Conservation (phyloP, 1,140 invertebrate species). For the Anthonomus grandis region DNA sequence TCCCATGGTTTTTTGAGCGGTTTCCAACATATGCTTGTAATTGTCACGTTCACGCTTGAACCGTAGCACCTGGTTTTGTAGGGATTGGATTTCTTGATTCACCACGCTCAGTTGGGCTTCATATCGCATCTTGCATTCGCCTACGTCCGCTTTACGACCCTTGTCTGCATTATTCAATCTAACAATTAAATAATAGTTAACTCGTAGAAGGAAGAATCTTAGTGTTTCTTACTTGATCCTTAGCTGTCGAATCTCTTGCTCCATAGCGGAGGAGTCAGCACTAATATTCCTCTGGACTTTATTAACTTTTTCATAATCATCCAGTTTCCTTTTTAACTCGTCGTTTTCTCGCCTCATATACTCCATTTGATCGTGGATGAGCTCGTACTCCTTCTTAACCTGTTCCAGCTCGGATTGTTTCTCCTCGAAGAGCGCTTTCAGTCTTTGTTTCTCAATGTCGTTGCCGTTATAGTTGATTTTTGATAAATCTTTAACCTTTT, state of each 20-base stretch:
- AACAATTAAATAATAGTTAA: conserved; percentile 25
- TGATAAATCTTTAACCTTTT: conserved; percentile 64
- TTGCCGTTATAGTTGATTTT: conserved; percentile 56
- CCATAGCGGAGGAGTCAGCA: conserved; percentile 67
- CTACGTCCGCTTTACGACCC: conserved; percentile 76
- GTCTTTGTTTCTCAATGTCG: conserved; percentile 62
- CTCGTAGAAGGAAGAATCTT: too few relatives aligned
- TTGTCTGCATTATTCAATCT: conserved; percentile 76
- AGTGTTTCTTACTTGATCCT: conserved; percentile 56
- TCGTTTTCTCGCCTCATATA: conserved; percentile 74
- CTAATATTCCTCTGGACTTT: conserved; percentile 78
- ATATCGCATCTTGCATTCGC: conserved; percentile 82
- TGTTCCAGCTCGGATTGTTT: conserved; percentile 70
- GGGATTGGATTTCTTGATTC: conserved; percentile 78
- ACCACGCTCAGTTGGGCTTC: conserved; percentile 83
- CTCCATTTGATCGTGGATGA: conserved; percentile 67
- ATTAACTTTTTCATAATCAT: conserved; percentile 80
- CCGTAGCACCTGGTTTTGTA: conserved; percentile 73
- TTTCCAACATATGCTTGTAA: conserved; percentile 87
- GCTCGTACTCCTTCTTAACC: conserved; percentile 68
- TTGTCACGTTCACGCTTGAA: conserved; percentile 87
- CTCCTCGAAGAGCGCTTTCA: conserved; percentile 69
- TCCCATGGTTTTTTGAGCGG: conserved; percentile 76
- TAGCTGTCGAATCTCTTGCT: conserved; percentile 70
- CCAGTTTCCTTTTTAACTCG: conserved; percentile 73